Conservation (phyloP, 2,797 vertebrate species). For the Hydrophis major region DNA sequence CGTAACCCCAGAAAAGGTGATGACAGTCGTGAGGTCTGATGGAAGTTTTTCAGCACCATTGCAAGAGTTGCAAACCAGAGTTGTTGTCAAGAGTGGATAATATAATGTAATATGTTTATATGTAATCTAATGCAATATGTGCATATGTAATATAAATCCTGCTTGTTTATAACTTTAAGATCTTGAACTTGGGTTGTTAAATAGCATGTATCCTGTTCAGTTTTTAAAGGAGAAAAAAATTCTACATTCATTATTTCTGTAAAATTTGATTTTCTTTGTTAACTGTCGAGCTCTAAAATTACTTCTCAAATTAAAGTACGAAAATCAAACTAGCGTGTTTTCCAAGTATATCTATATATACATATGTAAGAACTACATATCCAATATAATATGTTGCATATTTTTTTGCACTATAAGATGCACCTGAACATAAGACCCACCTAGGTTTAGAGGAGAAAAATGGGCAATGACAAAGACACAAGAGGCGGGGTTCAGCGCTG, state of each 20-base stretch:
- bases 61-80: neutral
- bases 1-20: neutral
- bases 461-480: too few species aligned
- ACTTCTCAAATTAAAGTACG: neutral
- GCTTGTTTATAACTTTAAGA: neutral
- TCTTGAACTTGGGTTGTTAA: neutral
- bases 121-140: too few species aligned
- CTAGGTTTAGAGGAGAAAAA: too few species aligned
- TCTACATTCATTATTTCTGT: neutral
- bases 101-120: neutral
- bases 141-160: neutral
- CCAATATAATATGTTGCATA: neutral
- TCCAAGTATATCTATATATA: neutral
- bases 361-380: neutral
- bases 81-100: neutral
- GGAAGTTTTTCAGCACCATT: neutral
- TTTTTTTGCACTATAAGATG: too few species aligned
- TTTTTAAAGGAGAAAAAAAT: neutral
- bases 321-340: neutral
- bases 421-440: too few species aligned
- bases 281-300: neutral
- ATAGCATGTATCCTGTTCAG: neutral
- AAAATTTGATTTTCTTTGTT: neutral
- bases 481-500: too few species aligned
- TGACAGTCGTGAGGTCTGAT: neutral